phyloP scores from a whole-genome alignment of 2,113 vertebrate genomes.

The Atlantisia rogersi region DNA sequence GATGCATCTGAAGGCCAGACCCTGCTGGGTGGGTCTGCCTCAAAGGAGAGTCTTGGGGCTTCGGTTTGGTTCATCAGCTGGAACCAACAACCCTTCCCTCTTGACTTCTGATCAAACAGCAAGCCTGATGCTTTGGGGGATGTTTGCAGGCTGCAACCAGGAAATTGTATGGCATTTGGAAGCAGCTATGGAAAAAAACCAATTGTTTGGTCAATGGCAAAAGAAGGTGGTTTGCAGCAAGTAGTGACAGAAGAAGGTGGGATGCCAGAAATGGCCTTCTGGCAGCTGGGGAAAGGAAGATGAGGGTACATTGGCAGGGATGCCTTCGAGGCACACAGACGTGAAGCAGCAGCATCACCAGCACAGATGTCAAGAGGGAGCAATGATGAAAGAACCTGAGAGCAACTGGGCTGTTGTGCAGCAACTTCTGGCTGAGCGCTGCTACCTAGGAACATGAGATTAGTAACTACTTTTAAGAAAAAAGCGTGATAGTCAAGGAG shows the following conservation, averaged over 20 bases:
- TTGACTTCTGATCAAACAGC: not conserved
- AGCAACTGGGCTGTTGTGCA: not conserved
- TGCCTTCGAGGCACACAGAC: not conserved
- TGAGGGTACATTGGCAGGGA: not conserved
- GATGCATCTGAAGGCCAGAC: not conserved
- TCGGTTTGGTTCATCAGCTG: rapidly evolving
- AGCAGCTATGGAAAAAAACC: not conserved
- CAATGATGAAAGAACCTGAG: not conserved
- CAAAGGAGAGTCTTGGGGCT: rapidly evolving
- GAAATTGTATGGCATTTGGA: not conserved
- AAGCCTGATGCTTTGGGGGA: not conserved
- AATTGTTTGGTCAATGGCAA: rapidly evolving
- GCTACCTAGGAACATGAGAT: not conserved
- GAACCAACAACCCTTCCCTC: not conserved
- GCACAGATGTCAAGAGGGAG: not conserved
- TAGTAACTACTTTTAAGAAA: rapidly evolving
- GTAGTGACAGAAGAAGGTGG: not conserved
- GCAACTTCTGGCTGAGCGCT: not conserved
- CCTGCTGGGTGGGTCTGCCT: not conserved
- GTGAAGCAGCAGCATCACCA: not conserved
- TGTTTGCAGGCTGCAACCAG: rapidly evolving
- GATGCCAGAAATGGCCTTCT: not conserved
- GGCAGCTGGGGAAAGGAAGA: not conserved
- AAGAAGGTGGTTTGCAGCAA: not conserved
- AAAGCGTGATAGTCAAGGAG: not conserved